A percentile compares a stretch with the other conserved stretches of the same genome.
Evolutionary conservation across 2,113 vertebrate species (phyloP).

Genomic region (Hippocampus barbouri): DNA sequence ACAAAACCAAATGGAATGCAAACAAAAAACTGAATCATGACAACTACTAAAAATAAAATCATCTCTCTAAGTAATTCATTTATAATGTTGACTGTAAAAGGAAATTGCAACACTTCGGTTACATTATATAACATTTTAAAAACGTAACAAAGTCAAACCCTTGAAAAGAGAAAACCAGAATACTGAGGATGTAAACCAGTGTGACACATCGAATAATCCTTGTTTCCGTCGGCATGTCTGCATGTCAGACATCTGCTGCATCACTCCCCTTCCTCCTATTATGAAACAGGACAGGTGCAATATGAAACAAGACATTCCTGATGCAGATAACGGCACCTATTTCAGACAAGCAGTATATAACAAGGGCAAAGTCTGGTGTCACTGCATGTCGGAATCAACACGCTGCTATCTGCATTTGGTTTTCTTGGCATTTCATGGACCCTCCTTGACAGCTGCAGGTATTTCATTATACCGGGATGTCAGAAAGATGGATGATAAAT

Average conservation of each 20-base stretch:
- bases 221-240: constrained; percentile 35
- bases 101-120: too few relatives aligned
- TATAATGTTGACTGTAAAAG: not conserved
- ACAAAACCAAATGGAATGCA: too few relatives aligned
- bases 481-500: constrained; percentile 59
- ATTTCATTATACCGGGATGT: constrained; percentile 61
- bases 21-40: too few relatives aligned
- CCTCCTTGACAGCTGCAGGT: constrained; percentile 37
- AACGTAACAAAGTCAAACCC: too few relatives aligned
- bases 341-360: constrained; percentile 29
- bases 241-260: constrained; percentile 33
- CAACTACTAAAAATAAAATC: not conserved
- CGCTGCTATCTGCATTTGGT: constrained; percentile 28
- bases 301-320: constrained; percentile 39
- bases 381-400: constrained; percentile 14
- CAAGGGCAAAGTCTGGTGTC: constrained; percentile 35
- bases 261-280: constrained; percentile 2
- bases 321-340: constrained; percentile 23
- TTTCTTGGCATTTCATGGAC: constrained; percentile 29
- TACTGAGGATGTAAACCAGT: not conserved
- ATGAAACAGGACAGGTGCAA: constrained; percentile 46
- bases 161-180: not conserved
- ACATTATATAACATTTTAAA: too few relatives aligned
- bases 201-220: constrained; percentile 20
- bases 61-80: not conserved